Base-by-base conservation (phyloP, 2,113 vertebrate genomes). In the Nothoprocta perdicaria region DNA sequence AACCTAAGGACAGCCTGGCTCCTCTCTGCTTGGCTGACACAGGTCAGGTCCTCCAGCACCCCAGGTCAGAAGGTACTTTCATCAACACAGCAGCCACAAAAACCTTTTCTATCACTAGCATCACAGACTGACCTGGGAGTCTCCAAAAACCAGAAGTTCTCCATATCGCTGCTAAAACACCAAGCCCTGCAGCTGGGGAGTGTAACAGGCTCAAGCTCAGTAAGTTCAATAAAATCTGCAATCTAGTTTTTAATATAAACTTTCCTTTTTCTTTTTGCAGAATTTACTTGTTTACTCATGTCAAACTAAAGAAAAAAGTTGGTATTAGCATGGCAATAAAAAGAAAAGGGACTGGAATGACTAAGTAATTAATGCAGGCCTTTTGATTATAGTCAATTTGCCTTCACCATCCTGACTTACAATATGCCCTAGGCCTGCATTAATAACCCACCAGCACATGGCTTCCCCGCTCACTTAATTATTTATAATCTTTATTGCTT, bases 331-430 rank as follows among this genome's bases (percentile, higher is more conserved):
- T 43, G 93, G 52, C 14, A 58, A 91, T 84, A 88, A 91, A 79
- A 60, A 92, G 90, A 92, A 68, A 95, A 88, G 46, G 23, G 24
- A 29, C 66, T 94, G 35, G 84, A 95, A 94, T 94, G 82, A 89
- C 81, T 92, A 62, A 69, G 55, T 96, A 94, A 97, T 97, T 95
- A 95, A 96, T 88, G 72, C 3, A 14, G 67, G 26, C n/a, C 89
- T 95, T 93, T 95, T 95, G 91, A 96, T 97, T 97, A 96, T 96
- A 97, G 95, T 91, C 68, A 96, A 82, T 97, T 96, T 97, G 86
- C 89, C 94, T 96, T 89, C 93, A 88, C 87, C 85, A 94, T 94
- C 81, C 83, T 89, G 88, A 96, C 80, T 96, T 96, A 90, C 69
- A 92, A 65, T 3, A 60, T 57, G 90, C 95, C 90, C 45, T 48